Percentiles rank a stretch among this genome's conserved stretches.
Evolutionary conservation across 2,888 invertebrate species (phyloP).

Genomic region (Erebia ligea): DNA sequence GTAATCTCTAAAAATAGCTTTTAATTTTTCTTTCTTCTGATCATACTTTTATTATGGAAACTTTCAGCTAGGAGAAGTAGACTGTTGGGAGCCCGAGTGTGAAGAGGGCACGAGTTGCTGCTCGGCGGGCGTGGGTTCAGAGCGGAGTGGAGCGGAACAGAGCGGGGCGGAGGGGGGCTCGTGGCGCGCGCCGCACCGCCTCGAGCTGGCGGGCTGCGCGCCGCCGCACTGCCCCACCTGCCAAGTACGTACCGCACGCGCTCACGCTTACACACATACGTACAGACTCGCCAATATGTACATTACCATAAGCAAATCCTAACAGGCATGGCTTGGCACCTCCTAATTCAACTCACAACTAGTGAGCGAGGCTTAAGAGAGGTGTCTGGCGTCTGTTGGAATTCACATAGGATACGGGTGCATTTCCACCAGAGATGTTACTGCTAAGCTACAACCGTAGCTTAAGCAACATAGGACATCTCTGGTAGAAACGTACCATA

Average conservation of each 20-base stretch:
- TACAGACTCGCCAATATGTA: not conserved
- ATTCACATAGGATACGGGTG: too few relatives aligned
- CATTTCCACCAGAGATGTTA: too few relatives aligned
- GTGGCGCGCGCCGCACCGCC: slow-evolving; percentile 85
- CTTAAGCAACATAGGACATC: too few relatives aligned
- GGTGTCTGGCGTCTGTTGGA: too few relatives aligned
- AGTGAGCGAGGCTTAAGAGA: too few relatives aligned
- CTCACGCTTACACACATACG: not conserved
- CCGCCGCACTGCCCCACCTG: slow-evolving; percentile 85
- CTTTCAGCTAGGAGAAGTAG: slow-evolving; percentile 90
- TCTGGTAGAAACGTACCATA: too few relatives aligned
- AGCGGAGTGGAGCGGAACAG: slow-evolving; percentile 81
- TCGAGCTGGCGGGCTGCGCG: slow-evolving; percentile 86
- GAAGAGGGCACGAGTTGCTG: slow-evolving; percentile 89
- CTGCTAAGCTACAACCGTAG: too few relatives aligned
- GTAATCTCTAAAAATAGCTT: too few relatives aligned
- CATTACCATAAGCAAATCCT: too few relatives aligned
- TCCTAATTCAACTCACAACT: too few relatives aligned
- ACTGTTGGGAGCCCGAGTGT: slow-evolving; percentile 95
- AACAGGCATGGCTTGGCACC: too few relatives aligned
- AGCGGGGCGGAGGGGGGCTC: slow-evolving; percentile 80
- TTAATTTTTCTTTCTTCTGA: too few relatives aligned
- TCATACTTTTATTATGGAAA: not conserved
- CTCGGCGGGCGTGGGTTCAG: slow-evolving; percentile 85
- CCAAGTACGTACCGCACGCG: slow-evolving; percentile 60